These are phyloP conservation scores for Atherinomorus stipes DNA, from an alignment of 2,113 vertebrate genomes.

Conservation along the genomic window DNA sequence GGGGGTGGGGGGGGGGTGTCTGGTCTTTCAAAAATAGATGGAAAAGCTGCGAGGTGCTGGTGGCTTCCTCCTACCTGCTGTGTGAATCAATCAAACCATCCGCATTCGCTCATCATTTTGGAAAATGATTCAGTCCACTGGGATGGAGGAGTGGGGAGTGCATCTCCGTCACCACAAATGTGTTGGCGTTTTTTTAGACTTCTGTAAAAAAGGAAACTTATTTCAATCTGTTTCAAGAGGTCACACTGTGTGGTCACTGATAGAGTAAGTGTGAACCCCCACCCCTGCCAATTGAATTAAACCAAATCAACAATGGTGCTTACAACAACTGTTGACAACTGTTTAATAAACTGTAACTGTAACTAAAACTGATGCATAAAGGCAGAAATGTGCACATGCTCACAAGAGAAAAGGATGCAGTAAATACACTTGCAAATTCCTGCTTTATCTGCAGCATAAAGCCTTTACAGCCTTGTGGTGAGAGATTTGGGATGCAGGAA, in stretches of 20 bases:
- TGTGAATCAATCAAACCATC: constrained; percentile 28
- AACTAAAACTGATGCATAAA: too few species aligned
- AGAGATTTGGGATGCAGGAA: too few species aligned
- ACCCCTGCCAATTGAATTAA: too few species aligned
- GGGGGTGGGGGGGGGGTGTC: too few species aligned
- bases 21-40: constrained; percentile 33
- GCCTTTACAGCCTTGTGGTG: too few species aligned
- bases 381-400: too few species aligned
- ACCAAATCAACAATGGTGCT: constrained; percentile 1
- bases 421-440: too few species aligned
- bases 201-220: background rate
- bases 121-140: constrained; percentile 20
- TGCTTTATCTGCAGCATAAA: too few species aligned
- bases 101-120: background rate
- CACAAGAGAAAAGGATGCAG: too few species aligned
- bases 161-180: background rate
- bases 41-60: constrained; percentile 12
- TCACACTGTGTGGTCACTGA: background rate
- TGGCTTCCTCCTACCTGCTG: constrained; percentile 2
- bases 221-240: too few species aligned
- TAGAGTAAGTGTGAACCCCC: background rate
- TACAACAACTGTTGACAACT: background rate
- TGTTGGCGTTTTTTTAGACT: background rate
- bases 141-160: background rate
- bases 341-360: too few species aligned